Evolutionary conservation across 2,797 vertebrate species (phyloP).

Genomic region (Tokudaia tokunoshimensis): DNA sequence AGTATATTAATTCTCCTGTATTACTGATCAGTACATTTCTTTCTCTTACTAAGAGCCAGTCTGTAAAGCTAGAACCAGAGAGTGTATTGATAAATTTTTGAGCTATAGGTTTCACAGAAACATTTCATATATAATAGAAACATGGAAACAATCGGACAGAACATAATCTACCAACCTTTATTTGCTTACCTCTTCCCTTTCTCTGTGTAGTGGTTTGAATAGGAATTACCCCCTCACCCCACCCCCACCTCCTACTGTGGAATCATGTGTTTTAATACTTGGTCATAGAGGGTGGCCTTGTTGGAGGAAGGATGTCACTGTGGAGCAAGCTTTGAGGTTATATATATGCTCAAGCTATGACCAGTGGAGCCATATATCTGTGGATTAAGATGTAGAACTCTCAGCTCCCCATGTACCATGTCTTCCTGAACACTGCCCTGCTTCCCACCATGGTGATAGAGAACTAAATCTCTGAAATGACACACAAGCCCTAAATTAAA

Average conservation of each 20-base stretch:
- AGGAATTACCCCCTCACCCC: neutral
- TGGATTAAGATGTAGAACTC: neutral
- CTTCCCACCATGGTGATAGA: neutral
- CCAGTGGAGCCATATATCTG: neutral
- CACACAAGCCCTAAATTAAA: neutral
- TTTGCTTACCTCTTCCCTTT: accelerated
- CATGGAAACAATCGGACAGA: neutral
- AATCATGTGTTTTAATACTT: neutral
- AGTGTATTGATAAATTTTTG: neutral
- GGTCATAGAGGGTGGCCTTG: neutral
- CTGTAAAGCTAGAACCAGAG: neutral
- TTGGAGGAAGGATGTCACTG: neutral
- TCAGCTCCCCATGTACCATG: neutral
- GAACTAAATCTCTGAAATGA: neutral
- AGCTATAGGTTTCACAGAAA: conserved; percentile 12
- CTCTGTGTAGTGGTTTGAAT: neutral
- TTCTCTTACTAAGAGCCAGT: neutral
- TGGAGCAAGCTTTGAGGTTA: neutral
- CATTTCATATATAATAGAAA: neutral
- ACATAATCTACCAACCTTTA: neutral
- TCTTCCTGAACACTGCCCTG: neutral
- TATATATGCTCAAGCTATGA: neutral
- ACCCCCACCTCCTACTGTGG: neutral
- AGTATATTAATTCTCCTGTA: neutral
- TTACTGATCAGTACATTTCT: conserved; percentile 21